Evolutionary conservation across 1,140 invertebrate species (phyloP), one percentile per base, ranked within the genome.

Genomic region (Ptiloglossa arizonensis): DNA sequence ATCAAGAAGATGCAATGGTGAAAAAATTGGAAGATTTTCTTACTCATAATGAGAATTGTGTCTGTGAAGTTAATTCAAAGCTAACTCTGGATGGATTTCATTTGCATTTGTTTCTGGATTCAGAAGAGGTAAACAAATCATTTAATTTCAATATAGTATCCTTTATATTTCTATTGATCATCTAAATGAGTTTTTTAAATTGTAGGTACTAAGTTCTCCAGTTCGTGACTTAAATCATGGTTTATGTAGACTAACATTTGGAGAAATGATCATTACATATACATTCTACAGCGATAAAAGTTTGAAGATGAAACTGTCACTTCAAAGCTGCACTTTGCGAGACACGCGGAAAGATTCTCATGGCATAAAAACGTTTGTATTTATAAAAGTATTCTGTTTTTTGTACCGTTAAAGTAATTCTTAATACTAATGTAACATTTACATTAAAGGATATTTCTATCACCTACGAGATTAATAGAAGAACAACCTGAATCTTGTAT

Each of bases 1-100:
- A 80, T 24, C n/a, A 70, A 17, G 92, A 94, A 60, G 96, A 96
- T 79, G 92, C 93, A 2, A 94, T 94, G 52, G 95, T 96, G 0
- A 94, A 94, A 85, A 96, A 95, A 85, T 87, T 96, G 2, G 95
- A 96, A 91, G 95, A 95, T 1, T 97, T 97, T 87, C 95, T 97
- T 63, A 94, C 94, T 44, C 94, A 95, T 79, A 94, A 94, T 63
- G 95, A 96, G 86, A 94, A 89, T 62, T 80, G 87, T 1, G 64
- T 87, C 27, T 91, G 90, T 93, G 69, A 94, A 95, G 67, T 94
- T 2, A 92, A 89, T 67, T 90, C 91, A 69, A 95, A 95, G 79
- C 93, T 96, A 72, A 93, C 93, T 9, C 90, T 96, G 35, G 96
- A 97, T 84, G 95, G 95, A 29, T 72, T 96, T 2, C 94, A 95